These are phyloP conservation scores for Crematogaster levior DNA, from an alignment of 2,888 invertebrate species.

Conservation along the genomic window DNA sequence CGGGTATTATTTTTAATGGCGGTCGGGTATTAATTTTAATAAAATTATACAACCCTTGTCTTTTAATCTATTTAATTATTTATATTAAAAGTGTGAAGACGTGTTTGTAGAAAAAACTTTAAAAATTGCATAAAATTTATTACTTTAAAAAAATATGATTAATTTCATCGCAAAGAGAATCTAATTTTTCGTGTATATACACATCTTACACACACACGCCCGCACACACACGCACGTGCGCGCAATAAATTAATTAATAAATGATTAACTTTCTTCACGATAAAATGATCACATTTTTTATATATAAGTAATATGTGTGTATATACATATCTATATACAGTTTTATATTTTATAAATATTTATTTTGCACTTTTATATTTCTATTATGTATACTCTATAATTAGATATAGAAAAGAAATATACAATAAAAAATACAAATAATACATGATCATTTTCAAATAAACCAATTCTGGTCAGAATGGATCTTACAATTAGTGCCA, in stretches of 20 bases:
- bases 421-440: not conserved
- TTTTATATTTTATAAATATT: not conserved
- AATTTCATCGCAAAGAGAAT: not conserved
- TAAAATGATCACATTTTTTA: not conserved
- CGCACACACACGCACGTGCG: no score
- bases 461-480: no score
- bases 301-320: not conserved
- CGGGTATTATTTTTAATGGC: constrained; percentile 6
- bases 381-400: not conserved
- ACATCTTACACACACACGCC: no score
- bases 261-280: not conserved
- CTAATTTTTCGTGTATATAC: no score
- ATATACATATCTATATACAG: not conserved
- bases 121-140: not conserved
- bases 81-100: not conserved
- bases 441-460: not conserved
- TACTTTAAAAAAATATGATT: not conserved
- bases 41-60: not conserved
- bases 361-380: not conserved
- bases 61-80: constrained; percentile 25
- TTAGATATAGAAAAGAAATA: not conserved
- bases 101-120: not conserved
- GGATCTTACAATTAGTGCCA: no score
- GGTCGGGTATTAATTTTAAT: no score
- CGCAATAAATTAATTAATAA: no score